Evolutionary conservation across 2,888 invertebrate species (phyloP).

Genomic region (Lathronympha strigana): DNA sequence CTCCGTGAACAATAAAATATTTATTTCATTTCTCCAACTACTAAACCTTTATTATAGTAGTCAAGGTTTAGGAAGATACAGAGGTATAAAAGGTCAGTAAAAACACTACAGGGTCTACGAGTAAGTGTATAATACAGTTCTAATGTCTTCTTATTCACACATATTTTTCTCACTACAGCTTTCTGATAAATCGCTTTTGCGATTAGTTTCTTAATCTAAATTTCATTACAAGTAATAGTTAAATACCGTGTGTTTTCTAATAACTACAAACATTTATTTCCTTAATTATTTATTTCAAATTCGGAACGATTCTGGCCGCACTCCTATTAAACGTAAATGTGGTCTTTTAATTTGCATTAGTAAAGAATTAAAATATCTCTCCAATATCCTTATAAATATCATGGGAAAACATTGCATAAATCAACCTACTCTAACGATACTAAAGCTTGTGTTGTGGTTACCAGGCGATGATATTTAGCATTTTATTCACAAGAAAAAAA

Average conservation of each 20-base stretch:
- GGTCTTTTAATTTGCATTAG: conserved; percentile 6
- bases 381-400: background rate
- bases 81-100: conserved; percentile 80
- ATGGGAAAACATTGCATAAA: too few species aligned
- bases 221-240: conserved; percentile 43
- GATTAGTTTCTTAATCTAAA: conserved; percentile 47
- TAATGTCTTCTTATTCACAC: conserved; percentile 52
- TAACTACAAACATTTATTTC: conserved; percentile 53
- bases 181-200: conserved; percentile 65
- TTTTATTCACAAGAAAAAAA: too few species aligned
- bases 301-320: conserved; percentile 69
- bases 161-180: conserved; percentile 75
- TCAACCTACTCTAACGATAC: too few species aligned
- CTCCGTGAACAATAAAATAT: background rate
- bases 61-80: conserved; percentile 55
- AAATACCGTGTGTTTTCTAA: conserved; percentile 45
- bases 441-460: too few species aligned
- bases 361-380: background rate
- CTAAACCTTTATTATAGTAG: background rate
- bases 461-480: too few species aligned
- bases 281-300: conserved; percentile 61
- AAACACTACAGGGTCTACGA: conserved; percentile 75
- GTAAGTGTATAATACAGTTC: conserved; percentile 72
- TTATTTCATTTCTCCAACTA: conserved; percentile 11
- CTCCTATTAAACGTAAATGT: conserved; percentile 52